phyloP scores from a whole-genome alignment of 2,797 vertebrate genomes.

The Myripristis murdjan region DNA sequence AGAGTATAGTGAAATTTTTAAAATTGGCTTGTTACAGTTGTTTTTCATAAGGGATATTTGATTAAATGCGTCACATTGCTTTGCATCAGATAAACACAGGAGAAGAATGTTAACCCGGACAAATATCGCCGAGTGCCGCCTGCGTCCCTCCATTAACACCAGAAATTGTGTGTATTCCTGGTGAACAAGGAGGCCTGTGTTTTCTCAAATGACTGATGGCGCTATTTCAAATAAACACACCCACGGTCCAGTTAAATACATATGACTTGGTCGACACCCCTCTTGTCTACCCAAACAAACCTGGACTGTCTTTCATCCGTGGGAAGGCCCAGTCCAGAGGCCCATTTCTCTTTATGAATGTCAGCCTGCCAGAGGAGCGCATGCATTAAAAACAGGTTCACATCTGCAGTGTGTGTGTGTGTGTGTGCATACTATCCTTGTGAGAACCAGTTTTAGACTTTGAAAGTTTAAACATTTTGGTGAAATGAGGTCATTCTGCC shows the following conservation, averaged over 20 bases:
- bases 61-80: neutral
- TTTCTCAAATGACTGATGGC: constrained; percentile 51
- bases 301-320: neutral
- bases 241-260: constrained; percentile 56
- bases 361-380: constrained; percentile 7
- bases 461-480: no score
- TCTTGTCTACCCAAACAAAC: constrained; percentile 71
- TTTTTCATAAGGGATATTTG: no score
- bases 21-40: no score
- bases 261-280: constrained; percentile 36
- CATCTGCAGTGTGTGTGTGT: constrained; percentile 26
- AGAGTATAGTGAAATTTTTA: no score
- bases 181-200: constrained; percentile 63
- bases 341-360: constrained; percentile 3
- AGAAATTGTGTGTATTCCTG: constrained; percentile 25
- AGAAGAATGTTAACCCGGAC: neutral
- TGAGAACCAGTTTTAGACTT: no score
- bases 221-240: constrained; percentile 68
- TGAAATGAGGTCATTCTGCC: no score
- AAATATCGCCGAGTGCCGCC: constrained; percentile 14
- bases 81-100: no score
- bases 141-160: constrained; percentile 12
- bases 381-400: constrained; percentile 48
- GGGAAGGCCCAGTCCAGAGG: neutral
- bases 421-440: neutral